Percentiles rank a stretch among this genome's conserved stretches.
These are phyloP conservation scores for Hoplostethus mediterraneus DNA, from an alignment of 2,797 vertebrate species.

Conservation along the genomic window DNA sequence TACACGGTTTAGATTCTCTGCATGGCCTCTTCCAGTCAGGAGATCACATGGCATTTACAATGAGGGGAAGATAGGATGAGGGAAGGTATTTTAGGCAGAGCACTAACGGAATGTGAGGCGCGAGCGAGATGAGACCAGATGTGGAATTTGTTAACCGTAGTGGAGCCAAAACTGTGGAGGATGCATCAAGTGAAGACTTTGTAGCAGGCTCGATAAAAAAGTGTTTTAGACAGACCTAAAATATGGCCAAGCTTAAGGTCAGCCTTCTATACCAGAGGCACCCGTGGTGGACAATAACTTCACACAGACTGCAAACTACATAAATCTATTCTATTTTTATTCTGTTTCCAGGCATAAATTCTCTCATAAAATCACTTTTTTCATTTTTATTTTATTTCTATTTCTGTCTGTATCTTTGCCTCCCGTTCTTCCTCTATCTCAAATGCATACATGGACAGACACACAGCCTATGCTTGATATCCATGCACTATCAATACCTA, in stretches of 20 bases:
- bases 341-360: not conserved
- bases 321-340: not conserved
- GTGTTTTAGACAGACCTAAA: not conserved
- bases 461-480: not conserved
- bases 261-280: not conserved
- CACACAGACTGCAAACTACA: slow-evolving; percentile 12
- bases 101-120: slow-evolving; percentile 1
- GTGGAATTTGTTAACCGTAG: slow-evolving; percentile 31
- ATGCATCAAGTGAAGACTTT: not conserved
- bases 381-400: not conserved
- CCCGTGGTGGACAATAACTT: slow-evolving; percentile 2
- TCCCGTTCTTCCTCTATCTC: not conserved
- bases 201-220: not conserved
- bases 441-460: not conserved
- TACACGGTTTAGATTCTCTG: no score
- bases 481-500: slow-evolving; percentile 7
- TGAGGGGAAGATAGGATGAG: slow-evolving; percentile 16
- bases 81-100: slow-evolving; percentile 32
- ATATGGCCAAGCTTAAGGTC: not conserved
- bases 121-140: slow-evolving; percentile 18
- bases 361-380: not conserved
- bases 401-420: not conserved
- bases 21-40: not conserved
- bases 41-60: slow-evolving; percentile 7
- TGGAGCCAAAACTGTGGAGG: slow-evolving; percentile 8